These are phyloP conservation scores for Anguilla japonica DNA, from an alignment of 2,113 vertebrate species.

Conservation along the genomic window DNA sequence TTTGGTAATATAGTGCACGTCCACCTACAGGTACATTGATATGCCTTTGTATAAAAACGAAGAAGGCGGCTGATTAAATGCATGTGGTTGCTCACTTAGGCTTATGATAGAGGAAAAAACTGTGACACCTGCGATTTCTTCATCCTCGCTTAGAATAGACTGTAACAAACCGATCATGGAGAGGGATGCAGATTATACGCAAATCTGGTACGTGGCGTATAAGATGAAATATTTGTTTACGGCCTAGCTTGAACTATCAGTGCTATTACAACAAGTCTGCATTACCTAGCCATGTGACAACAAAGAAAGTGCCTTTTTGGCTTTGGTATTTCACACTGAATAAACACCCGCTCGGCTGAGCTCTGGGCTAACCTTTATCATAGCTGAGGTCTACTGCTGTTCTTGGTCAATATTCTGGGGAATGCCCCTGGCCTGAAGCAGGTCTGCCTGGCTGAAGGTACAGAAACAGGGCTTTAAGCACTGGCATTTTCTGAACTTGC, in stretches of 20 bases:
- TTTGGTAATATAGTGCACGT: no score
- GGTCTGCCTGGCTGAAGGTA: not conserved
- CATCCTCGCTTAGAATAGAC: no score
- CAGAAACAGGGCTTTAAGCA: not conserved
- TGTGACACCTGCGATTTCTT: not conserved
- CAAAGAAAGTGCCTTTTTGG: not conserved
- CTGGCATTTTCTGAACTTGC: not conserved
- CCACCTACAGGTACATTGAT: no score
- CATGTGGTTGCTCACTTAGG: not conserved
- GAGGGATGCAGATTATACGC: not conserved
- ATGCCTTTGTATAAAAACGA: not conserved
- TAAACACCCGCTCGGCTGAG: not conserved
- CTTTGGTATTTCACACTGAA: not conserved
- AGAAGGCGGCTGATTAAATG: not conserved
- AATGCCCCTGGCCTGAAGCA: not conserved
- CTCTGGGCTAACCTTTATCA: not conserved
- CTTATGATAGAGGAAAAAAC: not conserved
- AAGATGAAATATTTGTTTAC: no score
- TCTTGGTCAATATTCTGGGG: not conserved
- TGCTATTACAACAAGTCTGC: not conserved
- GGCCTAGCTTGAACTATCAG: not conserved
- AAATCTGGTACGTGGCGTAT: no score
- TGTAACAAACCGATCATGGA: no score
- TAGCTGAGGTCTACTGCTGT: not conserved
- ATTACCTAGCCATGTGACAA: not conserved